Base-by-base conservation (phyloP, 2,888 invertebrate genomes). In the Agonopterix arenella region DNA sequence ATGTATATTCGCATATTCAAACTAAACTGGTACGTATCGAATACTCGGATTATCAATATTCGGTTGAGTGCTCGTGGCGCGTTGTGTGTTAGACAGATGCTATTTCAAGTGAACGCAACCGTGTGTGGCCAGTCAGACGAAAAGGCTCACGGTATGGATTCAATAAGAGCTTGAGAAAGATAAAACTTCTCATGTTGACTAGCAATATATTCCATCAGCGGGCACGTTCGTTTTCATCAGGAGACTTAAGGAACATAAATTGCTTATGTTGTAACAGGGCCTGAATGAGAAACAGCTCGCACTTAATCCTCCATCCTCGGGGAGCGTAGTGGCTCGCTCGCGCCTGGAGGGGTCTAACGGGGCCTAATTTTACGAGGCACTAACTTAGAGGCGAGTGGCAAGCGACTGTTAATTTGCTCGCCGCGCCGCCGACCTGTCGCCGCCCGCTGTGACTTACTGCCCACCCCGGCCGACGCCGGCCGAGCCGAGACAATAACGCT, bases 311-410 rank as follows among this genome's bases (percentile, higher is more conserved):
- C 56, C 60, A 59, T 70, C 73, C 71, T 69, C 61, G 59, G 73
- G 73, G 77, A 71, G 64, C 56, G 59, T 61, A 61, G 64, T 52
- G 68, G 68, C 61, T 61, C 65, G 68, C 64, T 63, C 64, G 66
- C 62, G 76, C 72, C 77, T 67, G 61, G 72, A 80, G 80, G 76
- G 84, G 74, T 76, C 74, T 81, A 80, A 80, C 77, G 75, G 80
- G 72, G 80, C 74, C 84, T 85, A 84, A 86, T 88, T 86, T 88
- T 84, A 86, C 78, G 88, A 88, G 84, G 83, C 76, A 81, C 82
- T 86, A 85, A 86, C 80, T 86, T 80, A 80, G 80, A 78, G 76
- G 75, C 76, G 78, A 81, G 80, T 73, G 80, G 80, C 80, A 80
- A 83, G 73, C 79, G 80, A 70, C 80, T 85, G 88, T 85, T 88